Conservation (phyloP, 2,888 invertebrate species). For the Alcis repandata region DNA sequence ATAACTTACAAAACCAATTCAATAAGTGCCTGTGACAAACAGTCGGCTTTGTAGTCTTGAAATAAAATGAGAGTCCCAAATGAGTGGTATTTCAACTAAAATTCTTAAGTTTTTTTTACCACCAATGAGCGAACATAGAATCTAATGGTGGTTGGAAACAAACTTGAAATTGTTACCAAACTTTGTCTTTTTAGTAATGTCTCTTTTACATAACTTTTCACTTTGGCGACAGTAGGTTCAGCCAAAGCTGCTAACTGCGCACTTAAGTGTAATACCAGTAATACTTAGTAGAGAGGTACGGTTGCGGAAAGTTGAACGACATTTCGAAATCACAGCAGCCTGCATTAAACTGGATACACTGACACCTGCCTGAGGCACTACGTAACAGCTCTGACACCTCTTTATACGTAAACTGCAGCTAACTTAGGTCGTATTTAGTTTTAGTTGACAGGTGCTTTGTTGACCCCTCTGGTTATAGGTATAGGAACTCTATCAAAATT, state of each 20-base stretch:
- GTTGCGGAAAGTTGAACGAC: constrained; percentile 39
- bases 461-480: background rate
- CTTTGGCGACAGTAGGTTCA: background rate
- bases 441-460: too few relatives aligned
- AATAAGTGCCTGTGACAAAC: background rate
- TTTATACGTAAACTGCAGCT: background rate
- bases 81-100: background rate
- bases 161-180: background rate
- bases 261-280: background rate
- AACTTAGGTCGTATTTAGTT: too few relatives aligned
- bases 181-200: too few relatives aligned
- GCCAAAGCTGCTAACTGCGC: background rate
- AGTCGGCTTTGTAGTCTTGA: too few relatives aligned
- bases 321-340: constrained; percentile 32
- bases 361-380: constrained; percentile 27
- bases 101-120: background rate
- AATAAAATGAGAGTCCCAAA: too few relatives aligned
- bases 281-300: constrained; percentile 11
- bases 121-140: too few relatives aligned
- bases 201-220: background rate
- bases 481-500: background rate
- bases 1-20: constrained; percentile 1
- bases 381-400: constrained; percentile 3
- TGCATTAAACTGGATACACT: constrained; percentile 28
- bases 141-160: background rate